These are phyloP conservation scores for Hololepta plana DNA, from an alignment of 2,888 invertebrate species.

Conservation along the genomic window DNA sequence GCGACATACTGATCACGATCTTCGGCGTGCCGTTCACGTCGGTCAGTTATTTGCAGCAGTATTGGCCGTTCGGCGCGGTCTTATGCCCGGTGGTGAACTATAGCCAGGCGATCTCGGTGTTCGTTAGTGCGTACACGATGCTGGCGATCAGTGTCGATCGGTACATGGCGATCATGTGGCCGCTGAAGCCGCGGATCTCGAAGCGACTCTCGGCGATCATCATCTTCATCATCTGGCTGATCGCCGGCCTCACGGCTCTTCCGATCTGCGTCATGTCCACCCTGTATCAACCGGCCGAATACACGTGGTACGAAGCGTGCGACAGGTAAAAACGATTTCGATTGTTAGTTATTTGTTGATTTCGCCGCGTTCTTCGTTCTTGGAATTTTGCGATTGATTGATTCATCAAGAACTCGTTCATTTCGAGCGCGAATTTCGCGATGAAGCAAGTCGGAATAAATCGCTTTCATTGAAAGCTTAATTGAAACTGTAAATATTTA, in stretches of 20 bases:
- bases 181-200: slow-evolving; percentile 62
- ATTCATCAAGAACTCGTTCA: not conserved
- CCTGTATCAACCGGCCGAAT: slow-evolving; percentile 38
- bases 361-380: too few species aligned
- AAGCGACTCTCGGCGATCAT: slow-evolving; percentile 50
- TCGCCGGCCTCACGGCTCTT: slow-evolving; percentile 60
- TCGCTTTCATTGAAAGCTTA: slow-evolving; percentile 1
- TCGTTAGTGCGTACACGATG: slow-evolving; percentile 77
- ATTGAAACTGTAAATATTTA: too few species aligned
- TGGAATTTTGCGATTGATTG: too few species aligned
- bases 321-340: slow-evolving; percentile 43
- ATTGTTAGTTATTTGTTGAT: too few species aligned
- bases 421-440: too few species aligned
- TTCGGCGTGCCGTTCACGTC: slow-evolving; percentile 87
- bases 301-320: slow-evolving; percentile 42
- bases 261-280: slow-evolving; percentile 66
- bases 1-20: slow-evolving; percentile 77
- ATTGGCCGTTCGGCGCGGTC: slow-evolving; percentile 75
- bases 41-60: slow-evolving; percentile 58
- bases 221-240: slow-evolving; percentile 53
- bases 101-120: slow-evolving; percentile 61
- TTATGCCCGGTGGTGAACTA: slow-evolving; percentile 74
- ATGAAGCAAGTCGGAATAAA: slow-evolving; percentile 1
- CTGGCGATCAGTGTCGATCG: slow-evolving; percentile 83
- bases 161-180: slow-evolving; percentile 81